Conservation (phyloP, 2,113 vertebrate species). For the Pristiophorus japonicus region DNA sequence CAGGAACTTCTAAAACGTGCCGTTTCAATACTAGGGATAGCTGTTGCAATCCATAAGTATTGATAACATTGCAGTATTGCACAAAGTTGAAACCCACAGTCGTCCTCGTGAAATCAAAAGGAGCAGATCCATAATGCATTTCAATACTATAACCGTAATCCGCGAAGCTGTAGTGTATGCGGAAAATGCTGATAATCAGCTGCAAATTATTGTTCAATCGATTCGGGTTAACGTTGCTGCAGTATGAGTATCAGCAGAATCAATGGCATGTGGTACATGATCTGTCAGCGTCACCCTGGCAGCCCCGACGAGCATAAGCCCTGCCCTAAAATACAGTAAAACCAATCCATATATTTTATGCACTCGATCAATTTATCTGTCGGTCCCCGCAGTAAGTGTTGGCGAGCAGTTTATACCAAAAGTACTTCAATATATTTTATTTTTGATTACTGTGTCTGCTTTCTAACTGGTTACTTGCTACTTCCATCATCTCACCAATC, state of each 20-base stretch:
- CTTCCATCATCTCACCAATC: not conserved
- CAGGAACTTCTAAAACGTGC: not conserved
- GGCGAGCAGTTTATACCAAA: not conserved
- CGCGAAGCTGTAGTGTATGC: not conserved
- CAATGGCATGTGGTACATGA: not conserved
- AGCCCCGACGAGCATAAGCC: not conserved
- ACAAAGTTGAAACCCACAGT: not conserved
- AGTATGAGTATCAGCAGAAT: not conserved
- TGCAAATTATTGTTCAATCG: not conserved
- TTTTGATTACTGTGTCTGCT: not conserved
- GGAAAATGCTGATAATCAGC: not conserved
- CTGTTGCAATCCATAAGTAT: not conserved
- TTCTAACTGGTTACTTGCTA: not conserved
- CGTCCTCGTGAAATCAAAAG: not conserved
- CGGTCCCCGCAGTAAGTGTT: not conserved
- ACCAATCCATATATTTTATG: not conserved
- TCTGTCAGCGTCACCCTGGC: not conserved
- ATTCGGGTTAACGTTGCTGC: not conserved
- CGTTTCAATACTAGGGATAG: not conserved
- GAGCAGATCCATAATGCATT: not conserved
- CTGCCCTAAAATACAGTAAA: not conserved
- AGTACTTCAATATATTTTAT: not conserved
- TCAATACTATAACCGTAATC: not conserved
- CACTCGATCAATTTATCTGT: not conserved
- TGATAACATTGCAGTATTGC: not conserved